phyloP scores from a whole-genome alignment of 2,888 invertebrate genomes.

The Patella ulyssiponensis region DNA sequence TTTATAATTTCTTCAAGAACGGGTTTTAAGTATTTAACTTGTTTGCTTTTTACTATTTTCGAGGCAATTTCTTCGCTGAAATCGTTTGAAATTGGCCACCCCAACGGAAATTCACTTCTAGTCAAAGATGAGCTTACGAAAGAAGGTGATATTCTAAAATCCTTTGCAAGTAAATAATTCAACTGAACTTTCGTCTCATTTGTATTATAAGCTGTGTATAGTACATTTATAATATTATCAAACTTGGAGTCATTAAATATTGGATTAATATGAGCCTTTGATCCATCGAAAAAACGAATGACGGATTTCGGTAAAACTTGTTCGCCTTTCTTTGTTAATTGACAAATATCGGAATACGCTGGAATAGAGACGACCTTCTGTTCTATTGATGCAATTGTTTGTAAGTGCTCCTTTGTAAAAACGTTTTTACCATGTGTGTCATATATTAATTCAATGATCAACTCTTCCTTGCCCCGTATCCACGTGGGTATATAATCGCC shows the following conservation, averaged over 20 bases:
- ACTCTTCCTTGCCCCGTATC: constrained; percentile 26
- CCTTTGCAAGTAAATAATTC: constrained; percentile 44
- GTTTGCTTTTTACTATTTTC: constrained; percentile 19
- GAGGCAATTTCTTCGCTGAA: constrained; percentile 34
- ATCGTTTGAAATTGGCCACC: constrained; percentile 41
- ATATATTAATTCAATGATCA: constrained; percentile 46
- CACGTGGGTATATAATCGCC: constrained; percentile 5
- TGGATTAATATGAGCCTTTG: constrained; percentile 41
- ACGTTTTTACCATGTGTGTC: constrained; percentile 51
- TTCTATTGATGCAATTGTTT: constrained; percentile 49
- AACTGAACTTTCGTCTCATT: constrained; percentile 43
- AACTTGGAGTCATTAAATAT: constrained; percentile 52
- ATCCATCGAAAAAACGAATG: constrained; percentile 56
- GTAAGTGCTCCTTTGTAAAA: constrained; percentile 50
- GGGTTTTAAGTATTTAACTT: constrained; percentile 20
- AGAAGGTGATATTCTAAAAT: constrained; percentile 32
- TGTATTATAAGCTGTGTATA: constrained; percentile 44
- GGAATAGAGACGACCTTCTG: constrained; percentile 34
- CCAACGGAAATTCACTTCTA: constrained; percentile 44
- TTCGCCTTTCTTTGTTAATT: constrained; percentile 30
- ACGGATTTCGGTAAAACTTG: constrained; percentile 49
- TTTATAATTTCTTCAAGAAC: constrained; percentile 27
- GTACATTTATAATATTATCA: constrained; percentile 44
- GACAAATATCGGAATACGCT: constrained; percentile 40
- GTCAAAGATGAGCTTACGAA: constrained; percentile 37